phyloP scores from a whole-genome alignment of 2,797 vertebrate species.

The Tokudaia tokunoshimensis region DNA sequence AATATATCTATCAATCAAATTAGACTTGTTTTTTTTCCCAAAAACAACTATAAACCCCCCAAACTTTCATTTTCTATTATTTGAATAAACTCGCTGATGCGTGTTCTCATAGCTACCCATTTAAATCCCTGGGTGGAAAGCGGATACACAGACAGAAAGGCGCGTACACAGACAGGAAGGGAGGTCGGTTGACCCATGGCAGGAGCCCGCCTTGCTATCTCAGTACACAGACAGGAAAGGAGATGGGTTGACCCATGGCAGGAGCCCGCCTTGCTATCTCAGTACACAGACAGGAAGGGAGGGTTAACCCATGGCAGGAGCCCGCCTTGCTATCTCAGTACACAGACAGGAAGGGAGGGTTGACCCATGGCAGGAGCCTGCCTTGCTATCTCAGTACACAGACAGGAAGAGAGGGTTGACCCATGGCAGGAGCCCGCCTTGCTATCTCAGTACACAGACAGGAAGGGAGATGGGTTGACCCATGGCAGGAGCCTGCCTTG shows the following conservation, averaged over 20 bases:
- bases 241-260: background rate
- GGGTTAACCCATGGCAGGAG: background rate
- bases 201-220: background rate
- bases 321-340: background rate
- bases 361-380: background rate
- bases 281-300: background rate
- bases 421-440: background rate
- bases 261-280: background rate
- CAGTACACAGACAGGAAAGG: background rate
- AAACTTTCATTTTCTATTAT: background rate
- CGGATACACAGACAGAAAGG: background rate
- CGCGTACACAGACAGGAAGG: background rate
- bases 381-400: background rate
- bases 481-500: background rate
- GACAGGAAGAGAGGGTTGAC: background rate
- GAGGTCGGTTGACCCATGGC: background rate
- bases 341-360: background rate
- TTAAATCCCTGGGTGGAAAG: background rate
- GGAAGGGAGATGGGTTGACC: background rate
- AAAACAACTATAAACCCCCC: background rate
- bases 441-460: background rate
- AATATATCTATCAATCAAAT: background rate
- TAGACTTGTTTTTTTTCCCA: background rate
- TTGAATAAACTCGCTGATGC: background rate
- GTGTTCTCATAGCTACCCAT: background rate